Base-by-base conservation (phyloP, 2,113 vertebrate genomes). In the Perca schrenkii region DNA sequence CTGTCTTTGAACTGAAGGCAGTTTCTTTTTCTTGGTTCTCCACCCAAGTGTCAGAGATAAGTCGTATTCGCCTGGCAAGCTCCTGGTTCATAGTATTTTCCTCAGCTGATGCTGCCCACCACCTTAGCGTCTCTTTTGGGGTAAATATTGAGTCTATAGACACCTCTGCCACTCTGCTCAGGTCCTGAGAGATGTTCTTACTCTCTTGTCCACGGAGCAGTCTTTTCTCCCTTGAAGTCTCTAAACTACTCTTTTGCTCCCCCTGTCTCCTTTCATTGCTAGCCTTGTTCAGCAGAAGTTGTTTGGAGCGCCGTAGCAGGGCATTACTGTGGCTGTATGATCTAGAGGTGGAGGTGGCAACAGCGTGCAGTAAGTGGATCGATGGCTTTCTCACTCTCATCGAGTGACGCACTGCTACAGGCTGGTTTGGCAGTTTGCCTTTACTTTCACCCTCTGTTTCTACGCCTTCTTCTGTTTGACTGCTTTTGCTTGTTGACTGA, bases 31-130 rank as follows among this genome's bases (percentile, higher is more conserved):
- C 93, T 89, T 85, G 92, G 90, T 92, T 89, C 88, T 94, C 95
- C 28, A 91, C 95, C 98, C 98, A 99, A 13, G 97, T 96, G 85
- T 97, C 96, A 73, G 97, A 96, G 82, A 99, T 96, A 64, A 95
- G 94, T 65, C 95, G 94, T 91, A 98, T 98, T 89, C 97, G 94
- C 72, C 93, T 95, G 80, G 97, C 95, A 58, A 99, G 91, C 86
- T 98, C 97, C 89, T 97, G 94, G 88, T 96, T 94, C 82, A 98
- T 92, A 31, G 95, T 94, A 62, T 97, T 95, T 22, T 92, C 95
- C 65, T 97, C 96, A 57, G 96, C 87, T 15, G 97, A 97, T 74
- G 94, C 85, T 82, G 96, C 92, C 98, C 98, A 99, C 98, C 98
- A 99, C 84, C 93, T 95, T 63, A 98, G 92, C 19, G 96, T 92